Conservation (phyloP, 2,888 invertebrate species). For the Polietes domitor region DNA sequence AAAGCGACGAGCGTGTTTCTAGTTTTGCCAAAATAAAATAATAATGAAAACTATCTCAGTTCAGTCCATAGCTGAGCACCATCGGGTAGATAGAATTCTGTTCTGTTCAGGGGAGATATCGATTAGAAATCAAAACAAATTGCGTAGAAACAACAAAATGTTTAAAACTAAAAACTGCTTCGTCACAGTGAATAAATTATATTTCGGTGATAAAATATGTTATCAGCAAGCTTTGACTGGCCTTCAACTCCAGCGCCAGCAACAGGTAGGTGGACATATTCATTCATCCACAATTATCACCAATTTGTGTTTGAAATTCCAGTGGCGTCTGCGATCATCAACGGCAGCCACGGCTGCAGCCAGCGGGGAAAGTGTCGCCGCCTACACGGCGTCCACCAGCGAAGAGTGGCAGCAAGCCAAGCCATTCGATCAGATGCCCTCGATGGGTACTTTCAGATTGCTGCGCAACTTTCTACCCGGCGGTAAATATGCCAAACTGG, state of each 20-base stretch:
- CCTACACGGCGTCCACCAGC: slow-evolving; percentile 74
- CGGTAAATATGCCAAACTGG: slow-evolving; percentile 73
- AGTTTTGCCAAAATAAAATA: no score
- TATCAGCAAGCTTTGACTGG: slow-evolving; percentile 68
- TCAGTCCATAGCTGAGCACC: no score
- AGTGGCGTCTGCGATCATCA: slow-evolving; percentile 7
- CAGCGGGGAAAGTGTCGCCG: slow-evolving; percentile 68
- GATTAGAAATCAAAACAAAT: no score
- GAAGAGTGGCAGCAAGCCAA: slow-evolving; percentile 80
- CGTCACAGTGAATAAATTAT: not conserved
- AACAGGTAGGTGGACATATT: slow-evolving; percentile 6
- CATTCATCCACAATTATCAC: no score
- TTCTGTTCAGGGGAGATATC: no score
- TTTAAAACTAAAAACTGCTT: not conserved
- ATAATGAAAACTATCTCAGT: no score
- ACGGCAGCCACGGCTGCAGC: not conserved
- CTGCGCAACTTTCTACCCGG: slow-evolving; percentile 72
- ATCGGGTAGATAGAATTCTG: no score
- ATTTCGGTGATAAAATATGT: not conserved
- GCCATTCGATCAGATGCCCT: slow-evolving; percentile 73
- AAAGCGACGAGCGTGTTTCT: no score
- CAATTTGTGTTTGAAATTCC: not conserved
- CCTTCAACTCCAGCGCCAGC: not conserved
- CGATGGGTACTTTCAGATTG: slow-evolving; percentile 55
- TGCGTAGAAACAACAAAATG: not conserved